Conservation (phyloP, 2,113 vertebrate species). For the Xiphophorus couchianus region DNA sequence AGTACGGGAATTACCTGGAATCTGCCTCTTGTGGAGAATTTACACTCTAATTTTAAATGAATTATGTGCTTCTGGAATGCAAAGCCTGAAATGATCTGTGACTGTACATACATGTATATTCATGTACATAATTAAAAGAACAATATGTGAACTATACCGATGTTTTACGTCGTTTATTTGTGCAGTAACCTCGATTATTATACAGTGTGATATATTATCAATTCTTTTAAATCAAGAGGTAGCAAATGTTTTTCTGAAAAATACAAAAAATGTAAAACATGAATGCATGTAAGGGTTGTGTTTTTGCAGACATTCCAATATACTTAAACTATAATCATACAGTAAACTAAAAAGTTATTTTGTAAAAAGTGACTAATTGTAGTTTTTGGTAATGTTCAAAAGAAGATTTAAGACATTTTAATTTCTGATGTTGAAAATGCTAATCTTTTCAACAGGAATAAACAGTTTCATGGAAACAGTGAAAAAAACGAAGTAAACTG, state of each 20-base stretch:
- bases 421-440: neutral
- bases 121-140: slow-evolving; percentile 82
- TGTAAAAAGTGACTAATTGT: no score
- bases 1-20: slow-evolving; percentile 43
- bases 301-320: no score
- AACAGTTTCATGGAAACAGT: neutral
- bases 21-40: slow-evolving; percentile 60
- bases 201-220: neutral
- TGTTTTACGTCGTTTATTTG: slow-evolving; percentile 34
- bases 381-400: neutral
- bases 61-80: slow-evolving; percentile 76
- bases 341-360: no score
- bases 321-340: neutral
- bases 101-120: slow-evolving; percentile 80
- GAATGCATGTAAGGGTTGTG: neutral
- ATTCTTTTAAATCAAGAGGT: neutral
- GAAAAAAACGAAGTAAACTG: neutral
- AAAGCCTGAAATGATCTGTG: slow-evolving; percentile 71
- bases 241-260: neutral
- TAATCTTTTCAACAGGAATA: slow-evolving; percentile 1
- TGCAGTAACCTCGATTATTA: neutral
- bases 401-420: neutral
- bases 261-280: neutral
- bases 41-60: slow-evolving; percentile 30
- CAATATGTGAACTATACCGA: slow-evolving; percentile 44